Conservation (phyloP, 2,888 invertebrate species). For the Darwinula stevensoni region DNA sequence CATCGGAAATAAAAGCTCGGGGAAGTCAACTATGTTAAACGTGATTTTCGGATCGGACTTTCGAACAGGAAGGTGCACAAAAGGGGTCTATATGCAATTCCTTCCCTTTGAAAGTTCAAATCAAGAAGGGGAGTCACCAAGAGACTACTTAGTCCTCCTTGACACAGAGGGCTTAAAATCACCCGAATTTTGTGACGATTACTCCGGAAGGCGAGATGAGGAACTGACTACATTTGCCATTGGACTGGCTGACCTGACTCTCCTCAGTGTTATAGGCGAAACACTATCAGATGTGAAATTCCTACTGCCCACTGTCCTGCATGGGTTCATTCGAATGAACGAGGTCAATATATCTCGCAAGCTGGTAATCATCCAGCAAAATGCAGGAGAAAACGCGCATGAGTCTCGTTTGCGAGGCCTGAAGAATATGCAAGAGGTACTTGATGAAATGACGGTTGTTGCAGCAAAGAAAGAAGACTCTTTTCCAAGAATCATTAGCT, state of each 20-base stretch:
- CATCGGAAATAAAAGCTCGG: too few relatives aligned
- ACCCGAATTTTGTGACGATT: neutral
- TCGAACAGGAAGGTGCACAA: too few relatives aligned
- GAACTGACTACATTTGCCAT: neutral
- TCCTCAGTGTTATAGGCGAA: neutral
- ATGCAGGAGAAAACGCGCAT: neutral
- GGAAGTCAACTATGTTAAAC: too few relatives aligned
- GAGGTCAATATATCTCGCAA: neutral
- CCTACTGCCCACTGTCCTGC: neutral
- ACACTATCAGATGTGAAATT: neutral
- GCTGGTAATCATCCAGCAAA: neutral
- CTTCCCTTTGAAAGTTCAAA: too few relatives aligned
- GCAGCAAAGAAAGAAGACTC: too few relatives aligned
- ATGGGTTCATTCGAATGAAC: conserved; percentile 1
- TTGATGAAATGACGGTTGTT: neutral
- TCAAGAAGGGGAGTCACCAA: too few relatives aligned
- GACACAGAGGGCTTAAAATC: conserved; percentile 1
- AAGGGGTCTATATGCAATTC: too few relatives aligned
- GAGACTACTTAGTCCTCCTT: neutral
- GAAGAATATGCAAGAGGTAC: too few relatives aligned
- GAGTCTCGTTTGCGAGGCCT: neutral
- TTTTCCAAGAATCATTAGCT: neutral
- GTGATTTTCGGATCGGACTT: too few relatives aligned
- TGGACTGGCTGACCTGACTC: neutral
- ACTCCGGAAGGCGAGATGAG: neutral